Base-by-base conservation (phyloP, 2,113 vertebrate genomes). In the Hippotragus niger region DNA sequence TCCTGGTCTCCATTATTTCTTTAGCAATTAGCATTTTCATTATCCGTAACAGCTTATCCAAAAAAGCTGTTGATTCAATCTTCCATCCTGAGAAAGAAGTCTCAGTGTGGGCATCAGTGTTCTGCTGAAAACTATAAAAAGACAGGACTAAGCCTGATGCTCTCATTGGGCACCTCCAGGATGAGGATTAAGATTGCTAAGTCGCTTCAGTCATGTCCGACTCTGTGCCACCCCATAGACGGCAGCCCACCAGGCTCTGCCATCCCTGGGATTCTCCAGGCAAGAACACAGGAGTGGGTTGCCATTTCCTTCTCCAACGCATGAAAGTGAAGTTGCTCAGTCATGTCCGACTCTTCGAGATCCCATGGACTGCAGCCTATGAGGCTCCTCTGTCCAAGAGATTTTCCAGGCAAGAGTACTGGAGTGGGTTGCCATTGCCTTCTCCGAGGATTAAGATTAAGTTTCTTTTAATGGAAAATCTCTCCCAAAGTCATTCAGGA, bases 331-430 rank as follows among this genome's bases (percentile, higher is more conserved):
- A 57, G 55, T 57, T 0, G 0, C 55, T 57, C 21, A 57, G 55
- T 57, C 3, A 0, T 57, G 21, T 57, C 55, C 0, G 3, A 57
- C 55, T 10, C 21, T 57, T 57, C 7, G 3, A 3, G 8, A 57
- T 3, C 55, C 21, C 8, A 25, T 57, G 55, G 8, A 25, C 21
- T 57, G 21, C 1, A 1, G 21, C 55, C 21, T 25, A 57, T 25
- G 19, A 57, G 21, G 21, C 21, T 25, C 55, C 55, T 57, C 55
- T 19, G 21, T 57, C 55, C 55, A 25, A 1, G 8, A 10, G 55
- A 57, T 57, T 57, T 57, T 57, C 55, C 21, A 57, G 55, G 8
- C 55, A 57, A 10, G 21, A 57, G 55, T 57, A 23, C 8, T 23
- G 55, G 21, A 57, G 3, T 57, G 55, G 55, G 55, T 21, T 25